A percentile compares a stretch with the other conserved stretches of the same genome.
phyloP scores from a whole-genome alignment of 2,113 vertebrate species.

The Micromys minutus region DNA sequence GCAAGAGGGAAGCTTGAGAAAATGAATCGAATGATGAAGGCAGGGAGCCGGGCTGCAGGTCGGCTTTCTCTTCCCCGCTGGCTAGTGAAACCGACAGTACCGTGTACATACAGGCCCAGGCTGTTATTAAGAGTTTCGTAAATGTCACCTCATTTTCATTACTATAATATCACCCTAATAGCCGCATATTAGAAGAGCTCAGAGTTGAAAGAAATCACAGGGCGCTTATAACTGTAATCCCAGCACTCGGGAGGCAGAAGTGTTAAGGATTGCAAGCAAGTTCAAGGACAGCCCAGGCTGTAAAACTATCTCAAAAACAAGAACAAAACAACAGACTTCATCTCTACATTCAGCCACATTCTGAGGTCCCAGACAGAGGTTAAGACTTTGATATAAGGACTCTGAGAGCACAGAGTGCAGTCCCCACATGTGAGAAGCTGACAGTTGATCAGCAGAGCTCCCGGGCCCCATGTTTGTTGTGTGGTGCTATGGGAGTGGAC shows the following conservation, averaged over 20 bases:
- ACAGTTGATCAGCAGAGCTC: not conserved
- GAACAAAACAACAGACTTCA: not conserved
- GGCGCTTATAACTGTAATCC: not conserved
- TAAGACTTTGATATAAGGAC: not conserved
- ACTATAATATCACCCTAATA: not conserved
- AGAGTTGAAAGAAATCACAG: not conserved
- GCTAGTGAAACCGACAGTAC: not conserved
- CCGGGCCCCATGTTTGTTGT: rapidly evolving
- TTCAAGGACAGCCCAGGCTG: not conserved
- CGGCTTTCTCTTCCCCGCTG: not conserved
- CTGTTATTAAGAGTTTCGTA: not conserved
- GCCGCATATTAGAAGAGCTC: not conserved
- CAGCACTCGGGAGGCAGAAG: not conserved
- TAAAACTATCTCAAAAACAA: not conserved
- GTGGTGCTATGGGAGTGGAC: not conserved
- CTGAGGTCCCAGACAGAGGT: not conserved
- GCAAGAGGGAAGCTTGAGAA: not conserved
- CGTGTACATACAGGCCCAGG: not conserved
- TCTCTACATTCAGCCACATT: not conserved
- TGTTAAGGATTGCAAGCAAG: not conserved
- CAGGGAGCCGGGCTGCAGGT: not conserved
- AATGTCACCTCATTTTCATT: constrained; percentile 1
- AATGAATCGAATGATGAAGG: not conserved
- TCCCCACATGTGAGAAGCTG: not conserved
- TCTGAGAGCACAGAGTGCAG: not conserved